Conservation (phyloP, 2,113 vertebrate species). For the Etheostoma spectabile region DNA sequence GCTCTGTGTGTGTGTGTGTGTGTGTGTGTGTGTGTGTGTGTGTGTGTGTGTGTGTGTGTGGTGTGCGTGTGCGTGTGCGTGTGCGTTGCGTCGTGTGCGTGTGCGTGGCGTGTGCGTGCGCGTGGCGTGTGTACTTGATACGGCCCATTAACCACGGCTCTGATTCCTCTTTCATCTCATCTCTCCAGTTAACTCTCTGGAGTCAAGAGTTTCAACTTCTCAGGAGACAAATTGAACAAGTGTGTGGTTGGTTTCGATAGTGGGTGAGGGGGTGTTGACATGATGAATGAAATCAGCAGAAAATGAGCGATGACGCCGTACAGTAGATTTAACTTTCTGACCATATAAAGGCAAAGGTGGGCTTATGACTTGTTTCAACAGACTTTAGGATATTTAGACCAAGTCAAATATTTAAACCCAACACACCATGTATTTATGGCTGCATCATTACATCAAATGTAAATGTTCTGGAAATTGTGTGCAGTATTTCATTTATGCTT, state of each 20-base stretch:
- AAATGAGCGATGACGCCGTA: conserved; percentile 23
- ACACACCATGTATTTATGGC: background rate
- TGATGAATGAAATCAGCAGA: conserved; percentile 33
- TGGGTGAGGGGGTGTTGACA: background rate
- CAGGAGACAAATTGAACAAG: conserved; percentile 77
- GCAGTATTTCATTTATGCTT: background rate
- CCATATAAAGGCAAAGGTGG: conserved; percentile 69
- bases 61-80: conserved; percentile 9
- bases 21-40: conserved; percentile 28
- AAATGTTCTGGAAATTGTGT: conserved; percentile 4
- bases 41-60: conserved; percentile 28
- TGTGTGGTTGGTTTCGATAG: conserved; percentile 33
- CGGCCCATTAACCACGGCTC: conserved; percentile 80
- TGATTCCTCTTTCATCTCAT: conserved; percentile 76
- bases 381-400: background rate
- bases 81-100: conserved; percentile 31
- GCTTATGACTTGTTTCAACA: background rate
- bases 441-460: conserved; percentile 1
- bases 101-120: conserved; percentile 18
- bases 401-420: background rate
- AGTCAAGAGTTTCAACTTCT: conserved; percentile 77
- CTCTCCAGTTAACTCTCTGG: conserved; percentile 76
- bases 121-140: conserved; percentile 53
- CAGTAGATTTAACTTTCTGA: conserved; percentile 55
- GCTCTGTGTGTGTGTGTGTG: conserved; percentile 37